phyloP scores from a whole-genome alignment of 2,113 vertebrate genomes.

The Forbesichthys papilliferus region DNA sequence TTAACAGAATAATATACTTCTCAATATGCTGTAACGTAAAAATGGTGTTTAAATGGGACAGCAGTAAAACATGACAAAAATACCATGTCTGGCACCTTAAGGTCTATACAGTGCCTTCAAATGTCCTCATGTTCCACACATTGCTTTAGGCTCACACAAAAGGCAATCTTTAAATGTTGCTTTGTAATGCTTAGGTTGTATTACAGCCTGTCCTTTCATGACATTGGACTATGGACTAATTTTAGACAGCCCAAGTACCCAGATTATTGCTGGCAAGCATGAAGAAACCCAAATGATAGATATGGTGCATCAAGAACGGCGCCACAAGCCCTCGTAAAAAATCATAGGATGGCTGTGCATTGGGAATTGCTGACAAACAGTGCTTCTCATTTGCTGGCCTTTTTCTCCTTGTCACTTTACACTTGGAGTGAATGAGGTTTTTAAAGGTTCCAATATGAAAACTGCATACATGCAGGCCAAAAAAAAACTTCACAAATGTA shows the following conservation, averaged over 20 bases:
- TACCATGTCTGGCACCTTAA: too few species aligned
- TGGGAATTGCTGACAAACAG: constrained; percentile 68
- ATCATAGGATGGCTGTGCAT: constrained; percentile 57
- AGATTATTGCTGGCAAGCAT: constrained; percentile 52
- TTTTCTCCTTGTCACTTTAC: constrained; percentile 47
- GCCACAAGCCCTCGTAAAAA: constrained; percentile 65
- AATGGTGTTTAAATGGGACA: constrained; percentile 16
- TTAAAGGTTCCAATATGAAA: constrained; percentile 35
- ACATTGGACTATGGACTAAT: constrained; percentile 65
- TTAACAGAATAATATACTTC: background rate
- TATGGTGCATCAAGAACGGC: constrained; percentile 53
- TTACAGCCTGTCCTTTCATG: constrained; percentile 46
- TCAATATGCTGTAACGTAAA: constrained; percentile 7
- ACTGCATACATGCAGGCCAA: background rate
- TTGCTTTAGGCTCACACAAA: constrained; percentile 11
- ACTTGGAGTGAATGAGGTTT: constrained; percentile 26
- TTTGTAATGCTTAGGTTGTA: constrained; percentile 41
- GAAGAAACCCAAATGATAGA: constrained; percentile 60
- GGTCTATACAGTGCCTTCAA: background rate
- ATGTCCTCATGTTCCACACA: background rate
- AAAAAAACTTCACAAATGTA: too few species aligned
- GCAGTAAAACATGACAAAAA: background rate
- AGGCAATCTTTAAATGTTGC: constrained; percentile 9
- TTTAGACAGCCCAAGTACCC: constrained; percentile 54
- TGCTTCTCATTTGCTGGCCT: constrained; percentile 56